A percentile compares a stretch with the other conserved stretches of the same genome.
Conservation (phyloP, 2,113 vertebrate species). For the Tachycineta bicolor region DNA sequence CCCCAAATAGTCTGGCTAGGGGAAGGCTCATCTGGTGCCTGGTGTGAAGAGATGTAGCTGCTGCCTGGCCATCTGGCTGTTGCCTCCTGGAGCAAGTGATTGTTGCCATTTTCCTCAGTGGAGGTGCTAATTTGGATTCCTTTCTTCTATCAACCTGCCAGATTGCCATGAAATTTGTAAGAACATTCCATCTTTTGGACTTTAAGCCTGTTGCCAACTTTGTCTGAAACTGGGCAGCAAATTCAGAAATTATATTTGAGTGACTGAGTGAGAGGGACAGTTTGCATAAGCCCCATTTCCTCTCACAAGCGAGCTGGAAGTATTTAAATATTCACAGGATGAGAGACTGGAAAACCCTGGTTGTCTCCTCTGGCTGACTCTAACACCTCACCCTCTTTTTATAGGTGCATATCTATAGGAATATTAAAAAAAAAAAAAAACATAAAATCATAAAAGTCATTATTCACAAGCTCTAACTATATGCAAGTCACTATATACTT, state of each 20-base stretch:
- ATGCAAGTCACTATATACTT: background rate
- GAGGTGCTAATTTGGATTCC: constrained; percentile 36
- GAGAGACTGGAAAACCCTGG: background rate
- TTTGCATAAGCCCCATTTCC: background rate
- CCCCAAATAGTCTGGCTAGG: constrained; percentile 36
- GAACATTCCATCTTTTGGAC: background rate
- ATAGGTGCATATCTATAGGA: background rate
- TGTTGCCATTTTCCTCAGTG: constrained; percentile 16
- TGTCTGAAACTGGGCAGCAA: background rate
- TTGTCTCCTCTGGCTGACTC: background rate
- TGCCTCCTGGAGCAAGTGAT: constrained; percentile 52
- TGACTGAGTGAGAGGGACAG: background rate
- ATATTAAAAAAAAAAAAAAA: background rate
- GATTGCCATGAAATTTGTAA: background rate
- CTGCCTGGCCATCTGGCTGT: constrained; percentile 58
- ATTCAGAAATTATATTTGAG: background rate
- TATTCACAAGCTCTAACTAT: background rate
- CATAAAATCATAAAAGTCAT: background rate
- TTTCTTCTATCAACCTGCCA: constrained; percentile 28
- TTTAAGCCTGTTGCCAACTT: background rate
- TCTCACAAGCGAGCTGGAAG: background rate
- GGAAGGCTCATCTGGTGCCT: constrained; percentile 37
- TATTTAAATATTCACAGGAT: background rate
- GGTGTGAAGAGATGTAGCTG: constrained; percentile 22
- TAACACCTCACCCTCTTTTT: background rate